These are phyloP conservation scores for Trachymyrmex cornetzi DNA, from an alignment of 1,140 invertebrate genomes.

Conservation along the genomic window DNA sequence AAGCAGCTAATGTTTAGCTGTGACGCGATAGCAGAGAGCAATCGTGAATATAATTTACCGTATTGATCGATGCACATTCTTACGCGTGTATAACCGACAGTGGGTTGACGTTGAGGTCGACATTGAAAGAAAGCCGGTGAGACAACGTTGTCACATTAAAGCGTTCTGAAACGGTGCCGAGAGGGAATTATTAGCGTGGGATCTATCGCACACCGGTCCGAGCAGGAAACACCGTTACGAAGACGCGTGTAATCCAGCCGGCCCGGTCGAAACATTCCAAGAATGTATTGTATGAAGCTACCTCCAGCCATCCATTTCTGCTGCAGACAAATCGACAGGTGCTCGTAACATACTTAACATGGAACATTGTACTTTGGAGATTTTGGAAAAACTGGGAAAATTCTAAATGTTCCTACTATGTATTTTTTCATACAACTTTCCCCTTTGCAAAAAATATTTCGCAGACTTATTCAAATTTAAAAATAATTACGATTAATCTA, in stretches of 20 bases:
- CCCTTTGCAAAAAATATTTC: background rate
- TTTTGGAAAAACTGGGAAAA: background rate
- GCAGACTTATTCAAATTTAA: no score
- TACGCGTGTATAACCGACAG: constrained; percentile 38
- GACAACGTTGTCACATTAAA: constrained; percentile 67
- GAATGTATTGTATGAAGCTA: constrained; percentile 71
- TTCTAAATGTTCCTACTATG: background rate
- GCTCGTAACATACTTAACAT: background rate
- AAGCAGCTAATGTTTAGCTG: background rate
- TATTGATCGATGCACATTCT: constrained; percentile 6
- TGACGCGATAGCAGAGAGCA: background rate
- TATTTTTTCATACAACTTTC: background rate
- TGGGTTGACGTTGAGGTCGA: constrained; percentile 13
- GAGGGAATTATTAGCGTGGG: constrained; percentile 81
- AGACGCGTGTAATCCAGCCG: constrained; percentile 55
- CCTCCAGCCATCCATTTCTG: background rate
- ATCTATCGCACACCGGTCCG: constrained; percentile 67
- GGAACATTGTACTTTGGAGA: background rate
- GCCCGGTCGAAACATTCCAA: constrained; percentile 67
- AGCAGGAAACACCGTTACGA: constrained; percentile 77
- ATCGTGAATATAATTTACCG: background rate
- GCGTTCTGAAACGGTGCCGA: constrained; percentile 61
- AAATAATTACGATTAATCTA: background rate
- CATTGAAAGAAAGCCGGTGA: constrained; percentile 52
- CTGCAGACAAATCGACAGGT: constrained; percentile 1